phyloP scores from a whole-genome alignment of 2,888 invertebrate genomes.

The Brachynemurus nebulosus region DNA sequence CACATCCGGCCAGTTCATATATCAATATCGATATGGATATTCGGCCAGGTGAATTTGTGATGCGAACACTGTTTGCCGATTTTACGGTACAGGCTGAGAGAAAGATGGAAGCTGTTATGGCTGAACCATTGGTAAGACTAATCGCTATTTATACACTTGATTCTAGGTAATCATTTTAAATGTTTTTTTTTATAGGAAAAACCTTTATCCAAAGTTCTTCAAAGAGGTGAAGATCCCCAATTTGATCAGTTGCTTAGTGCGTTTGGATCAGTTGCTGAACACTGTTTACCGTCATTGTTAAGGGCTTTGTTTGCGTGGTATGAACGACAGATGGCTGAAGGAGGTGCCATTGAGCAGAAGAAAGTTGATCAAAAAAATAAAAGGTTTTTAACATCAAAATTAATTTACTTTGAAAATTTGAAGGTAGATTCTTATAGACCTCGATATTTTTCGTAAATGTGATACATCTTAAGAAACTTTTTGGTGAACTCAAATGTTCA shows the following conservation, averaged over 20 bases:
- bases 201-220: slow-evolving; percentile 86
- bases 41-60: slow-evolving; percentile 89
- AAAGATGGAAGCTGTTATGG: slow-evolving; percentile 90
- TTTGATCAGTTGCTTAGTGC: slow-evolving; percentile 89
- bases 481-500: no score
- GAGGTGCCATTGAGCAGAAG: slow-evolving; percentile 41
- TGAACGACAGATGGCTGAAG: slow-evolving; percentile 67
- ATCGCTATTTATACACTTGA: slow-evolving; percentile 1
- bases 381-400: no score
- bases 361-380: slow-evolving; percentile 48
- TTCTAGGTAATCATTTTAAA: slow-evolving; percentile 2
- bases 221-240: slow-evolving; percentile 89
- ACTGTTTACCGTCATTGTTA: slow-evolving; percentile 89
- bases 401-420: no score
- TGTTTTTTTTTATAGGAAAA: slow-evolving; percentile 55
- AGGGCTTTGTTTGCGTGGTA: slow-evolving; percentile 92
- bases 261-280: slow-evolving; percentile 90
- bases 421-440: no score
- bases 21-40: slow-evolving; percentile 44
- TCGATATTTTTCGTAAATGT: no score
- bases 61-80: slow-evolving; percentile 88
- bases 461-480: no score
- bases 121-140: slow-evolving; percentile 62
- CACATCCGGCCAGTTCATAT: slow-evolving; percentile 31
- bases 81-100: slow-evolving; percentile 89